Conservation (phyloP, 2,888 invertebrate genomes). For the Endotricha flammealis region DNA sequence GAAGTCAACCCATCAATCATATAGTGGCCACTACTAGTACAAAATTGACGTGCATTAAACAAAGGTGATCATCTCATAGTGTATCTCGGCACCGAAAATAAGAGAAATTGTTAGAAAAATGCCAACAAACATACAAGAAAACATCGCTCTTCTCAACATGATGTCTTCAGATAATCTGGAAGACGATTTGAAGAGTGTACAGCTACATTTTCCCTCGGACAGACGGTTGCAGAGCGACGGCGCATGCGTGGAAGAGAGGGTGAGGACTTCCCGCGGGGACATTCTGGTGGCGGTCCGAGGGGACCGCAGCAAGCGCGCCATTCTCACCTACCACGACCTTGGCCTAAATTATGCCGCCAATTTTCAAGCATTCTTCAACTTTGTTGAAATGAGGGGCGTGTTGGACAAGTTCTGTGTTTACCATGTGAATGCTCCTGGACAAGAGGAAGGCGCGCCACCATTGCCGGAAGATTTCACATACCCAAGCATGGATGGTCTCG, state of each 20-base stretch:
- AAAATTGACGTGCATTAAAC: constrained; percentile 10
- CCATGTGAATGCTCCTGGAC: constrained; percentile 98
- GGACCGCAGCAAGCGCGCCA: constrained; percentile 92
- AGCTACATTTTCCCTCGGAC: constrained; percentile 90
- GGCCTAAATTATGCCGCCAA: constrained; percentile 97
- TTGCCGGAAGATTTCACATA: constrained; percentile 93
- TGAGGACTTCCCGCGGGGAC: constrained; percentile 94
- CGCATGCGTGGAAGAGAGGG: constrained; percentile 82
- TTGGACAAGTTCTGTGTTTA: constrained; percentile 98
- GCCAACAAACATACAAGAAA: constrained; percentile 66
- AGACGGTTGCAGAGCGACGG: constrained; percentile 75
- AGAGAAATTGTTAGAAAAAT: constrained; percentile 38
- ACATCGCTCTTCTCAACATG: constrained; percentile 81
- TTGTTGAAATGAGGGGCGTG: constrained; percentile 91
- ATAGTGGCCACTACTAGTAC: neutral
- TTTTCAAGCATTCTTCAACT: constrained; percentile 97
- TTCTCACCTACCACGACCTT: constrained; percentile 98
- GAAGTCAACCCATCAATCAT: neutral
- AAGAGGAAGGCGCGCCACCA: constrained; percentile 96
- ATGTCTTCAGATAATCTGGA: constrained; percentile 88
- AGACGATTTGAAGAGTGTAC: constrained; percentile 94
- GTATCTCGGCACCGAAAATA: constrained; percentile 23
- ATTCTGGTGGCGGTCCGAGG: constrained; percentile 97
- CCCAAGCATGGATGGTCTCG: constrained; percentile 97
- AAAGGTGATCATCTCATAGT: too few relatives aligned